Percentiles rank a stretch among this genome's conserved stretches.
Evolutionary conservation across 37 sponge, comb jelly and placozoan genomes (phyloP).

Genomic region (Eunapius fragilis): DNA sequence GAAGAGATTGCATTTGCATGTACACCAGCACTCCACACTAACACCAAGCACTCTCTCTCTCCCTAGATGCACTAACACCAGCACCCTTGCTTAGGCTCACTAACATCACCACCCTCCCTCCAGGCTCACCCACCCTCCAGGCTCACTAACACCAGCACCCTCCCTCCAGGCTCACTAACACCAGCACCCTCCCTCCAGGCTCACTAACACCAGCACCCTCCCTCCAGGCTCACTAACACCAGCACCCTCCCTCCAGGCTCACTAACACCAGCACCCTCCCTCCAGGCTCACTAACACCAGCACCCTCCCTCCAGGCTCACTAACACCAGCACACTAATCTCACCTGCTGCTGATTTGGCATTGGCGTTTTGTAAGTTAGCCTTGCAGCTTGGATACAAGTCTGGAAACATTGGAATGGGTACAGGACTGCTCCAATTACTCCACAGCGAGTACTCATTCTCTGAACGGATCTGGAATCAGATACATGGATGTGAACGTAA

Average conservation of each 20-base stretch:
- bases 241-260: too few relatives aligned
- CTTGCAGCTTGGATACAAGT: slow-evolving; percentile 19
- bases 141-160: too few relatives aligned
- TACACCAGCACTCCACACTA: background rate
- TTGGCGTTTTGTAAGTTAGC: background rate
- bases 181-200: background rate
- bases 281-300: too few relatives aligned
- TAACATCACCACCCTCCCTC: background rate
- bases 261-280: background rate
- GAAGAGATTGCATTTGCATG: background rate
- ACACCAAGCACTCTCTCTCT: too few relatives aligned
- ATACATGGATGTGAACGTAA: background rate
- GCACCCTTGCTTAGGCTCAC: too few relatives aligned
- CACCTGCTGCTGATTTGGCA: background rate
- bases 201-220: too few relatives aligned
- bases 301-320: too few relatives aligned
- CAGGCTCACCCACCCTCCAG: too few relatives aligned
- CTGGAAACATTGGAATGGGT: slow-evolving; percentile 14
- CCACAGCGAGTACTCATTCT: slow-evolving; percentile 41
- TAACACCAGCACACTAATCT: background rate
- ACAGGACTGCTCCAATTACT: slow-evolving; percentile 51
- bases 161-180: too few relatives aligned
- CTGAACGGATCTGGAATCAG: slow-evolving; percentile 4
- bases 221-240: too few relatives aligned
- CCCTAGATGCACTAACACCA: too few relatives aligned